A percentile compares a stretch with the other conserved stretches of the same genome.
Conservation (phyloP, 2,888 invertebrate genomes). For the Diaphora mendica region DNA sequence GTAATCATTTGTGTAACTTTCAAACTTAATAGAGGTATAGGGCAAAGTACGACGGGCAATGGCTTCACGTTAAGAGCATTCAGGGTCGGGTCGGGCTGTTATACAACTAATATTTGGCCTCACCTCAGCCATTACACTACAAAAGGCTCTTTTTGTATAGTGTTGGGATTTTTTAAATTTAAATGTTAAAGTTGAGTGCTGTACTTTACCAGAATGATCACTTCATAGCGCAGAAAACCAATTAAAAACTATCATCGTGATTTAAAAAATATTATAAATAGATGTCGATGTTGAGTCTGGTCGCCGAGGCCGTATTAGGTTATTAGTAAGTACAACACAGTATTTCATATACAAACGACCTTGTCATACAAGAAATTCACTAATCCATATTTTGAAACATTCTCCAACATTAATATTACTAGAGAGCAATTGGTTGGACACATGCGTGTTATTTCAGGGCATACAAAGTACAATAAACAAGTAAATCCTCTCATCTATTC, state of each 20-base stretch:
- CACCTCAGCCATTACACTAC: neutral
- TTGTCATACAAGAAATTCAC: no score
- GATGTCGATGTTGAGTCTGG: no score
- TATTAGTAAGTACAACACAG: no score
- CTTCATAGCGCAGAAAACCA: neutral
- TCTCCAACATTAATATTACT: neutral
- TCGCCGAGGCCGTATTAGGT: no score
- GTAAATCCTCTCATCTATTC: neutral
- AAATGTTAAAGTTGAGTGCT: neutral
- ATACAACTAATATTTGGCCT: neutral
- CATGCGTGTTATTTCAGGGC: neutral
- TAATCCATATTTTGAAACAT: no score
- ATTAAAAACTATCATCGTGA: neutral
- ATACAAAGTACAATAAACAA: neutral
- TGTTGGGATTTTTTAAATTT: neutral
- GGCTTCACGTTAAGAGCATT: neutral
- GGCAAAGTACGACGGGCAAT: neutral
- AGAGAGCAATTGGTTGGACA: neutral
- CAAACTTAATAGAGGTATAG: neutral
- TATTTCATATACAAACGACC: no score
- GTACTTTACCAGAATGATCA: neutral
- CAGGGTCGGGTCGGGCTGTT: neutral
- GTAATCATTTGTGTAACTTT: neutral
- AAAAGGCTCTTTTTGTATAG: neutral
- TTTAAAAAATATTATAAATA: no score